These are phyloP conservation scores for Hyles lineata DNA, from an alignment of 2,888 invertebrate genomes.

Conservation along the genomic window DNA sequence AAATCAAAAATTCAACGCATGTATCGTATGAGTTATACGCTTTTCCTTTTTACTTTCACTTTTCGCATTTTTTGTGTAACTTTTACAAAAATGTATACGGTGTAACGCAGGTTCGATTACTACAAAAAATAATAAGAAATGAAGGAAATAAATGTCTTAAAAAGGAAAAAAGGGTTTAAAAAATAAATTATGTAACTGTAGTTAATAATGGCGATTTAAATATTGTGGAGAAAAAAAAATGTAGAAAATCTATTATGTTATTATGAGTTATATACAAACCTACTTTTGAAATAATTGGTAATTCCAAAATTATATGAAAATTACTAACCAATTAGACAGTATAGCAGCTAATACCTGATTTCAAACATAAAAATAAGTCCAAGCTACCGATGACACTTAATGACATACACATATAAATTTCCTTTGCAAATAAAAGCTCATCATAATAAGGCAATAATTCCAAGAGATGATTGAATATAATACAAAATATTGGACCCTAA, in stretches of 20 bases:
- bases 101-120: neutral
- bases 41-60: slow-evolving; percentile 25
- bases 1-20: neutral
- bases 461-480: slow-evolving; percentile 1
- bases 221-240: no score
- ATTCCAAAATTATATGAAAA: no score
- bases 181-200: no score
- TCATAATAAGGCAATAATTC: neutral
- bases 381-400: no score
- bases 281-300: no score
- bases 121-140: neutral
- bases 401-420: neutral
- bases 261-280: no score
- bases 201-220: no score
- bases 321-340: no score
- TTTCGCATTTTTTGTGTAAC: neutral
- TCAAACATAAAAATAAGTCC: no score
- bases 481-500: slow-evolving; percentile 15
- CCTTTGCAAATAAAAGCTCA: neutral
- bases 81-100: neutral
- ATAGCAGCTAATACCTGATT: no score
- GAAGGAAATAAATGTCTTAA: neutral
- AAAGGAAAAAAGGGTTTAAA: no score
- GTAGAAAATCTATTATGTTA: no score
- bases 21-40: neutral